These are phyloP conservation scores for Panopea generosa DNA, from an alignment of 2,888 invertebrate genomes.

Conservation along the genomic window DNA sequence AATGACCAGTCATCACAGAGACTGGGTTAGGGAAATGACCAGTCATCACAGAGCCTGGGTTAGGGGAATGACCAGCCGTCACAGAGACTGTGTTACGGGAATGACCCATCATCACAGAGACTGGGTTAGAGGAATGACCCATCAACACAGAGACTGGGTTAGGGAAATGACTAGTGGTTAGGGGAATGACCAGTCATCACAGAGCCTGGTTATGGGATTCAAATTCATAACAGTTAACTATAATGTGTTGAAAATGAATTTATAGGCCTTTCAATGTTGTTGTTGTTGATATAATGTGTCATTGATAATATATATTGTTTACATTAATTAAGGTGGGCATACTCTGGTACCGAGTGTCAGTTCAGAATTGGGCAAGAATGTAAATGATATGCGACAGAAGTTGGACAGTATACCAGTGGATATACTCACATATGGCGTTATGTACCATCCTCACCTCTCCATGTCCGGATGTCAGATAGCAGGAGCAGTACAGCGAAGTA, in stretches of 20 bases:
- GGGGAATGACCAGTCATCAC: too few species aligned
- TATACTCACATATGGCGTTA: constrained; percentile 77
- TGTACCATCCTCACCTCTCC: constrained; percentile 77
- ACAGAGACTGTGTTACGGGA: too few species aligned
- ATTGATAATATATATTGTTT: constrained; percentile 40
- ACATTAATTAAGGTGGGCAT: constrained; percentile 48
- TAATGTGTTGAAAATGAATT: constrained; percentile 67
- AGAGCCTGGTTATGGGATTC: constrained; percentile 57
- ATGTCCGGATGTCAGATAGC: constrained; percentile 73
- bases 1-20: too few species aligned
- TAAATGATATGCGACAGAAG: constrained; percentile 65
- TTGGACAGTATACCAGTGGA: constrained; percentile 74
- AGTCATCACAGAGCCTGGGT: too few species aligned
- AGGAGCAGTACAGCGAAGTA: constrained; percentile 75
- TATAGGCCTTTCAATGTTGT: constrained; percentile 74
- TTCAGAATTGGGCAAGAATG: constrained; percentile 71
- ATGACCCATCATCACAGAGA: too few species aligned
- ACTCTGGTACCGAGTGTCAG: constrained; percentile 69
- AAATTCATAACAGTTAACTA: constrained; percentile 73
- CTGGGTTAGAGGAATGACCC: too few species aligned
- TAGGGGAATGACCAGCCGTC: too few species aligned
- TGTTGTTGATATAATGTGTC: constrained; percentile 77
- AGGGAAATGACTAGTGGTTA: constrained; percentile 59
- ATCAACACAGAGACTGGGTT: too few species aligned
- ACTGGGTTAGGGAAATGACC: too few species aligned